Evolutionary conservation across 2,797 vertebrate species (phyloP), one percentile per base, ranked within the genome.

Genomic region (Rhinatrema bivittatum): DNA sequence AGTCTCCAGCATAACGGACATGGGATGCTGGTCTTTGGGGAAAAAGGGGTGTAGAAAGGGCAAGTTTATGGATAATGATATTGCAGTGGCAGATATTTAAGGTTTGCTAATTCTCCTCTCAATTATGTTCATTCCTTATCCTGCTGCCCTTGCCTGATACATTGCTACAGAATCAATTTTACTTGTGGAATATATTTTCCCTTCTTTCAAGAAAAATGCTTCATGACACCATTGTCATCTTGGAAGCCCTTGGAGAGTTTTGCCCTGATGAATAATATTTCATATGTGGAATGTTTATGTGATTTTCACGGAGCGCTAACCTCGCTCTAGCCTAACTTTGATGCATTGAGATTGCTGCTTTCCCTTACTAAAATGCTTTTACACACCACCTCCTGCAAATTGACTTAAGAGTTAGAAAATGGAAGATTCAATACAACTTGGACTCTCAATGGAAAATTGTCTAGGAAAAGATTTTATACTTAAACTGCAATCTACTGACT

Each of bases 51-150:
- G 83, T 79, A 78, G 69, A 62, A 62, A 85, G 93, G 94, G 90
- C 93, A 95, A 91, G 85, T 93, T 91, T 91, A 91, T 91, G 83
- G 82, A 88, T 97, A 95, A 98, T 98, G 91, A 95, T 91, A 93
- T 97, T 87, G 86, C 79, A 76, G 81, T 70, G 78, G 77, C 77
- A 81, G 84, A 88, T 89, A 88, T 90, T 92, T 92, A 91, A 88
- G 87, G 69, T 88, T 87, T 84, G 78, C 88, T 93, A 91, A 94
- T 93, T 94, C 86, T 81, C 65, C 66, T 82, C 87, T 89, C 89
- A 85, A 87, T 92, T 89, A 87, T 84, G 65, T 73, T 71, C 68
- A 59, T 74, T 84, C 69, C 74, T 62, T 75, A 72, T 62, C 76
- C 80, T 42, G 50, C 68, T 68, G 69, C 72, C 68, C 62, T 39